Evolutionary conservation across 1,140 invertebrate genomes (phyloP).

Genomic region (Drosophila nigrodunni): DNA sequence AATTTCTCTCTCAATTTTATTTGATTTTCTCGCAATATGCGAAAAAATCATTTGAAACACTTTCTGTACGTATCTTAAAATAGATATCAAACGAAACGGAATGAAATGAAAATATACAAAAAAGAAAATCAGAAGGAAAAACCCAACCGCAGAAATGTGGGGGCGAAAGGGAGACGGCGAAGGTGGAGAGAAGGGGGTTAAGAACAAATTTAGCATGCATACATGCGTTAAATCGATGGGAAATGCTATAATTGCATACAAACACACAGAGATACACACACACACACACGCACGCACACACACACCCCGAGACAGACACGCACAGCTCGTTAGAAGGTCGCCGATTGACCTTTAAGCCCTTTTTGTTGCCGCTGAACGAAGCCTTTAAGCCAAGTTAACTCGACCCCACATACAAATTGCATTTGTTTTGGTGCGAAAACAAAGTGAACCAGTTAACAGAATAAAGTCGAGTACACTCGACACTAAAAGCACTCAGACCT

Average conservation of each 20-base stretch:
- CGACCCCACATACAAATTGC: not conserved
- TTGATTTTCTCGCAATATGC: slow-evolving; percentile 26
- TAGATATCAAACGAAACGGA: slow-evolving; percentile 66
- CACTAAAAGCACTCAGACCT: too few relatives aligned
- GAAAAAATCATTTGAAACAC: slow-evolving; percentile 22
- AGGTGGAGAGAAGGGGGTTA: not conserved
- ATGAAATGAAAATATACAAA: slow-evolving; percentile 53
- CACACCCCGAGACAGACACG: slow-evolving; percentile 30
- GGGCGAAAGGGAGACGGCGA: not conserved
- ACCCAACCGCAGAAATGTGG: slow-evolving; percentile 15
- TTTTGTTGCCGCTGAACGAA: slow-evolving; percentile 3
- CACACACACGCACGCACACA: slow-evolving; percentile 37
- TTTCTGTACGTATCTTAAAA: slow-evolving; percentile 57
- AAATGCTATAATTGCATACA: slow-evolving; percentile 75
- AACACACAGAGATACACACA: slow-evolving; percentile 20
- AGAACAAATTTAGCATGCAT: slow-evolving; percentile 38
- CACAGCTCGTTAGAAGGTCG: slow-evolving; percentile 56
- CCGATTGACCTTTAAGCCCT: slow-evolving; percentile 68
- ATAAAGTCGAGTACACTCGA: too few relatives aligned
- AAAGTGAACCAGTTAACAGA: slow-evolving; percentile 47
- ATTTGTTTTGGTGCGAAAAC: slow-evolving; percentile 42
- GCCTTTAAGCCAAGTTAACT: slow-evolving; percentile 21
- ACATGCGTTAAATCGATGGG: slow-evolving; percentile 75
- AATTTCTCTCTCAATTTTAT: slow-evolving; percentile 10
- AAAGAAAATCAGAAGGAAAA: slow-evolving; percentile 56